These are phyloP conservation scores for Pterostichus madidus DNA, from an alignment of 2,888 invertebrate species.

Conservation along the genomic window DNA sequence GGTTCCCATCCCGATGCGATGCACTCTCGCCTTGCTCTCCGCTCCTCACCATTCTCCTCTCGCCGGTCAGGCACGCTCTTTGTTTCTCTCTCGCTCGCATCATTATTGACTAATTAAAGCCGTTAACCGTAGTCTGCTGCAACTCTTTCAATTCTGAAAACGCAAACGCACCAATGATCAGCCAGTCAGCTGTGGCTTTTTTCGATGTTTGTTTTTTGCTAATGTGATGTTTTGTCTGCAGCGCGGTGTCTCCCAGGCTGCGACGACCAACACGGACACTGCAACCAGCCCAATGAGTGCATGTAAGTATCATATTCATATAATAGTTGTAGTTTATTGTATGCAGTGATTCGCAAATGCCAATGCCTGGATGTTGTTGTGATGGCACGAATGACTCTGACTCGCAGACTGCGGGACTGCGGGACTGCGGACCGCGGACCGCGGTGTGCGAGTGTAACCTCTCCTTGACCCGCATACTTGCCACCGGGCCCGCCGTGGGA, in stretches of 20 bases:
- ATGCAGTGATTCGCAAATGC: not conserved
- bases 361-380: not conserved
- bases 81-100: conserved; percentile 22
- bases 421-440: not conserved
- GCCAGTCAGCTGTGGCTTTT: no score
- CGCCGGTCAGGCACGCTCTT: not conserved
- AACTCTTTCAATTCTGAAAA: conserved; percentile 22
- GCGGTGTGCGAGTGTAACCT: conserved; percentile 76
- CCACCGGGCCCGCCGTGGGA: conserved; percentile 80
- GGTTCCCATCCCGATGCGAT: conserved; percentile 42
- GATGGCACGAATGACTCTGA: conserved; percentile 5
- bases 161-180: conserved; percentile 4
- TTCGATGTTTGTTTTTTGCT: not conserved
- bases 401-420: conserved; percentile 4
- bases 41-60: not conserved
- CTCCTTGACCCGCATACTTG: conserved; percentile 84
- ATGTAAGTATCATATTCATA: conserved; percentile 85
- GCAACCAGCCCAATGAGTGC: conserved; percentile 96
- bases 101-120: conserved; percentile 59
- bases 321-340: no score
- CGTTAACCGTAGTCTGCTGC: conserved; percentile 44
- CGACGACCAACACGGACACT: conserved; percentile 93
- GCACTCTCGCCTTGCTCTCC: conserved; percentile 31
- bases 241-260: conserved; percentile 96
- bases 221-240: conserved; percentile 76